Percentiles rank a stretch among this genome's conserved stretches.
Conservation (phyloP, 2,113 vertebrate species). For the Pseudopodoces humilis region DNA sequence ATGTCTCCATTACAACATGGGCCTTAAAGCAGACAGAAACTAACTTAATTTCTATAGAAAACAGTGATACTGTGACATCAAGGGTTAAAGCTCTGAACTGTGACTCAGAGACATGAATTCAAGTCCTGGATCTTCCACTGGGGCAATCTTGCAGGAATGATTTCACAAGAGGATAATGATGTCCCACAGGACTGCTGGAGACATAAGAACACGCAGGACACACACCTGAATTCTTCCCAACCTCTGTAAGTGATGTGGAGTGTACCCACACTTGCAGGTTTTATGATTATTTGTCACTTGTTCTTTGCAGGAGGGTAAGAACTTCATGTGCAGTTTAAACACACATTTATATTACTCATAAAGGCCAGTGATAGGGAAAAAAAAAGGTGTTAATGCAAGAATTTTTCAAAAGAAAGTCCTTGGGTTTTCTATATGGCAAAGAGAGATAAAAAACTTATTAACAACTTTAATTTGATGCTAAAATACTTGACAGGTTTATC, state of each 20-base stretch:
- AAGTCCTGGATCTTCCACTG: background rate
- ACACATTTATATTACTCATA: background rate
- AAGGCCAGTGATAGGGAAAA: background rate
- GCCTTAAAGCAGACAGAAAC: slow-evolving; percentile 2
- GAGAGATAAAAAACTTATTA: background rate
- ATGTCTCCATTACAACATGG: background rate
- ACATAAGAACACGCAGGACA: background rate
- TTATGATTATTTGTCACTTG: background rate
- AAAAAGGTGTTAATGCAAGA: background rate
- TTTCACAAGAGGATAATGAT: background rate
- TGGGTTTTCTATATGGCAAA: background rate
- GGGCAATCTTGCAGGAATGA: background rate
- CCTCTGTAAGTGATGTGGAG: accelerated
- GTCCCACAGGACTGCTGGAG: background rate
- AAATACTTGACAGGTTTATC: background rate
- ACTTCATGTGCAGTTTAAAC: background rate
- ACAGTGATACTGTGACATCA: background rate
- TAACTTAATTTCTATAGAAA: slow-evolving; percentile 21
- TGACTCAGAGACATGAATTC: background rate
- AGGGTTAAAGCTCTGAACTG: slow-evolving; percentile 8
- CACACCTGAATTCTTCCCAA: background rate
- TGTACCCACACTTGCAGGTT: background rate
- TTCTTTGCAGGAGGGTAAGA: background rate
- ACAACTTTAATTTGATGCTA: background rate
- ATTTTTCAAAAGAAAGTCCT: background rate